Evolutionary conservation across 2,888 invertebrate species (phyloP).

Genomic region (Steinernema carpocapsae): DNA sequence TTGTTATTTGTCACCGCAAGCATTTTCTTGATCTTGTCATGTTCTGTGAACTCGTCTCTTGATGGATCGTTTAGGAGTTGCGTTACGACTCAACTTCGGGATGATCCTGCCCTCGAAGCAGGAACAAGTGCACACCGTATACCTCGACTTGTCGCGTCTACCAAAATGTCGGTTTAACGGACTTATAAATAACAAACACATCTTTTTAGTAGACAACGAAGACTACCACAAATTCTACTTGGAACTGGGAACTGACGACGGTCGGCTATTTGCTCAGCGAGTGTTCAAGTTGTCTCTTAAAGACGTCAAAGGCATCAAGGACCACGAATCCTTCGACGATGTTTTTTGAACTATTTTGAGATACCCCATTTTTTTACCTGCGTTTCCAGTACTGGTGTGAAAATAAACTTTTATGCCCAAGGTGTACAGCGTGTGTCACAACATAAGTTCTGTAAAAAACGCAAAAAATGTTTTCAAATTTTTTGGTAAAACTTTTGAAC

Average conservation of each 20-base stretch:
- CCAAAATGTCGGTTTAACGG: background rate
- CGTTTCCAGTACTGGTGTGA: no score
- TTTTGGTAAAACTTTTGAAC: no score
- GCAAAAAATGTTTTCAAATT: no score
- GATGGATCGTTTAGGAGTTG: conserved; percentile 4
- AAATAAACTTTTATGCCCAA: no score
- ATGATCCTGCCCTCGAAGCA: conserved; percentile 15
- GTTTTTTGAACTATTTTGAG: background rate
- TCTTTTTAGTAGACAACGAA: background rate
- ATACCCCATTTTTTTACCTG: no score
- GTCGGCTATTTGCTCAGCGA: background rate
- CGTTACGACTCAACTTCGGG: conserved; percentile 2
- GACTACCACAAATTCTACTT: conserved; percentile 22
- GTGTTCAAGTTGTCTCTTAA: background rate
- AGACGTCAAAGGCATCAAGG: conserved; percentile 22
- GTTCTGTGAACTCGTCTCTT: no score
- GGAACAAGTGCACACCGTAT: conserved; percentile 25
- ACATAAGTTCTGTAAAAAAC: no score
- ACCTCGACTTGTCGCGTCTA: conserved; percentile 16
- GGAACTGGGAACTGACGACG: conserved; percentile 21
- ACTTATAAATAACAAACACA: background rate
- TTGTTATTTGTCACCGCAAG: no score
- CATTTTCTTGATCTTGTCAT: no score
- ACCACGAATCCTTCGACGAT: background rate
- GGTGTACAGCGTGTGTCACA: no score